Percentiles rank a stretch among this genome's conserved stretches.
Conservation (phyloP, 2,888 invertebrate genomes). For the Drosophila macrospina region DNA sequence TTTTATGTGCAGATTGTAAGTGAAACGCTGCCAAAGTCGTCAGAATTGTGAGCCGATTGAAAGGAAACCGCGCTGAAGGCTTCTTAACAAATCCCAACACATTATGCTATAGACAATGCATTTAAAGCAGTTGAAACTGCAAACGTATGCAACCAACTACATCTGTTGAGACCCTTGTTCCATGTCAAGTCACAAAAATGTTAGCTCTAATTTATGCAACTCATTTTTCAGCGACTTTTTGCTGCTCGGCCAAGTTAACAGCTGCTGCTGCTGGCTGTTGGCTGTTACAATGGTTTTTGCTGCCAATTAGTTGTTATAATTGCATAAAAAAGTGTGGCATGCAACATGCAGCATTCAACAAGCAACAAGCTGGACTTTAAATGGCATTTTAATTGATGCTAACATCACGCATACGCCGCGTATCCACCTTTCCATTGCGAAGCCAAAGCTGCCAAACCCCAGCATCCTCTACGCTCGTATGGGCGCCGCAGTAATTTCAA, state of each 20-base stretch:
- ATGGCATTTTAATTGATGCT: constrained; percentile 70
- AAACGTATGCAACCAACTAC: constrained; percentile 1
- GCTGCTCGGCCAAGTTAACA: constrained; percentile 29
- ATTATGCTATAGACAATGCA: background rate
- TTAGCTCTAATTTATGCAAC: constrained; percentile 54
- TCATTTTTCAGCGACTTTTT: constrained; percentile 50
- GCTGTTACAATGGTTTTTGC: constrained; percentile 70
- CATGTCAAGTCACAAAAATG: constrained; percentile 31
- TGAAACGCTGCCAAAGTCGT: constrained; percentile 19
- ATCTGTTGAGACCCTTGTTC: constrained; percentile 1
- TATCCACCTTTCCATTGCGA: constrained; percentile 21
- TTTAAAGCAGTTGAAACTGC: background rate
- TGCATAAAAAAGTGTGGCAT: constrained; percentile 57
- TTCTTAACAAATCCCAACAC: background rate
- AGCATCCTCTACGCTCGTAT: constrained; percentile 20
- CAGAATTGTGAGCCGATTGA: background rate
- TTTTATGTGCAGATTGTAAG: constrained; percentile 12
- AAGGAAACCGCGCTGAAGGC: background rate
- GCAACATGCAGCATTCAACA: constrained; percentile 56
- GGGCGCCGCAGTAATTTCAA: constrained; percentile 76
- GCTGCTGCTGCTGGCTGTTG: constrained; percentile 50
- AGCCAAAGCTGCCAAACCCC: background rate
- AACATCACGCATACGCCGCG: constrained; percentile 53
- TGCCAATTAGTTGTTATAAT: constrained; percentile 79
- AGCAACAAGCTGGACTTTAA: constrained; percentile 65